phyloP scores from a whole-genome alignment of 2,113 vertebrate genomes.

The Pimephales promelas region DNA sequence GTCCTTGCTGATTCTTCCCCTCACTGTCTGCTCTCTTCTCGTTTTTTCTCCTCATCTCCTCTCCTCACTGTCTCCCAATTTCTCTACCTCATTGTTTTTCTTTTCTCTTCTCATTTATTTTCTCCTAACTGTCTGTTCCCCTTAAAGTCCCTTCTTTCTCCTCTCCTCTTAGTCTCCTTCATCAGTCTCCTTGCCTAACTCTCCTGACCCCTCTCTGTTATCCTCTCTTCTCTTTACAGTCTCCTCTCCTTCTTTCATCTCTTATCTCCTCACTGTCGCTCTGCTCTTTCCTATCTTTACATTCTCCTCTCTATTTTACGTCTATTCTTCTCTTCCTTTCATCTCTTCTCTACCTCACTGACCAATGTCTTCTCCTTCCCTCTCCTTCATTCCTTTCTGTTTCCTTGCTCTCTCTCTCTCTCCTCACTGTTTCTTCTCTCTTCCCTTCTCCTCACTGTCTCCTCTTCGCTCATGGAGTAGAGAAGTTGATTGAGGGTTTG shows the following conservation, averaged over 20 bases:
- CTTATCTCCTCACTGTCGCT: no score
- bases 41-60: no score
- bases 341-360: not conserved
- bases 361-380: not conserved
- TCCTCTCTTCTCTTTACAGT: not conserved
- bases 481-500: slow-evolving; percentile 93
- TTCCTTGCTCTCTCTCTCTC: rapidly evolving
- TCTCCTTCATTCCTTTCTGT: not conserved
- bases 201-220: not conserved
- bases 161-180: no score
- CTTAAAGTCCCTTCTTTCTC: no score
- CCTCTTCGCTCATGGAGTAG: slow-evolving; percentile 69
- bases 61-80: no score
- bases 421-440: not conserved
- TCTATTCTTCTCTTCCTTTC: not conserved
- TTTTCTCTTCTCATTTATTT: no score
- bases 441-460: slow-evolving; percentile 5
- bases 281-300: no score
- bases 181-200: not conserved
- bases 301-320: not conserved
- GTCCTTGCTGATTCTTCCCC: no score
- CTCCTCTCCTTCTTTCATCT: not conserved
- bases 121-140: no score
- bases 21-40: no score
- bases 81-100: no score